Evolutionary conservation across 2,888 invertebrate species (phyloP).

Genomic region (Chironomus riparius): DNA sequence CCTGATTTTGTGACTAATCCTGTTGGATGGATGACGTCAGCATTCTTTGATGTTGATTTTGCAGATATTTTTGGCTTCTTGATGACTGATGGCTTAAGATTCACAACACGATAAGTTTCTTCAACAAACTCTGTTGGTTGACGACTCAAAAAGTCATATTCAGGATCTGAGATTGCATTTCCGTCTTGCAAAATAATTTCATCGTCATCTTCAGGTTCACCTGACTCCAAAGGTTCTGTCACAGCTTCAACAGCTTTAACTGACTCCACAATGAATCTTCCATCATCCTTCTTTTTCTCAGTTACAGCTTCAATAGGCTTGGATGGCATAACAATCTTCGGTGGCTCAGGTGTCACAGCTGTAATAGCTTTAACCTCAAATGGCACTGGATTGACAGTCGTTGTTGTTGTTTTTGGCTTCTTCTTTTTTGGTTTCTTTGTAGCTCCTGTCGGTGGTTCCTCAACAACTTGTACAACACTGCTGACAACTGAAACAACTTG

Average conservation of each 20-base stretch:
- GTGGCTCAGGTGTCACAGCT: slow-evolving; percentile 36
- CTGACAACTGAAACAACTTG: slow-evolving; percentile 28
- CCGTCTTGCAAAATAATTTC: slow-evolving; percentile 54
- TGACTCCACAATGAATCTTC: slow-evolving; percentile 32
- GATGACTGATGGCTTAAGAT: slow-evolving; percentile 62
- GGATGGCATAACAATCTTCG: slow-evolving; percentile 29
- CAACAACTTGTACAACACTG: slow-evolving; percentile 31
- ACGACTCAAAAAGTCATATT: slow-evolving; percentile 75
- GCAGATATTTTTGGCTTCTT: slow-evolving; percentile 42
- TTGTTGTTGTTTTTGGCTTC: slow-evolving; percentile 29
- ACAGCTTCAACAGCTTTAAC: slow-evolving; percentile 31
- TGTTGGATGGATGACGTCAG: slow-evolving; percentile 60
- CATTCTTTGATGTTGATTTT: slow-evolving; percentile 34
- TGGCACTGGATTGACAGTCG: slow-evolving; percentile 34
- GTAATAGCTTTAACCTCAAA: slow-evolving; percentile 25
- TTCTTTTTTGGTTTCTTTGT: slow-evolving; percentile 27
- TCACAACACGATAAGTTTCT: slow-evolving; percentile 76
- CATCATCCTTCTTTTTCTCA: slow-evolving; percentile 32
- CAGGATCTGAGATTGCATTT: slow-evolving; percentile 69
- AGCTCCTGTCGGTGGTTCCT: slow-evolving; percentile 17
- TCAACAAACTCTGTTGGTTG: slow-evolving; percentile 78
- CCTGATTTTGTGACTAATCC: slow-evolving; percentile 77
- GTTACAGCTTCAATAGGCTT: slow-evolving; percentile 42
- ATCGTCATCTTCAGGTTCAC: slow-evolving; percentile 39
- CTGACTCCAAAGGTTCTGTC: slow-evolving; percentile 50